Conservation (phyloP, 1,140 invertebrate species). For the Temnothorax curvispinosus region DNA sequence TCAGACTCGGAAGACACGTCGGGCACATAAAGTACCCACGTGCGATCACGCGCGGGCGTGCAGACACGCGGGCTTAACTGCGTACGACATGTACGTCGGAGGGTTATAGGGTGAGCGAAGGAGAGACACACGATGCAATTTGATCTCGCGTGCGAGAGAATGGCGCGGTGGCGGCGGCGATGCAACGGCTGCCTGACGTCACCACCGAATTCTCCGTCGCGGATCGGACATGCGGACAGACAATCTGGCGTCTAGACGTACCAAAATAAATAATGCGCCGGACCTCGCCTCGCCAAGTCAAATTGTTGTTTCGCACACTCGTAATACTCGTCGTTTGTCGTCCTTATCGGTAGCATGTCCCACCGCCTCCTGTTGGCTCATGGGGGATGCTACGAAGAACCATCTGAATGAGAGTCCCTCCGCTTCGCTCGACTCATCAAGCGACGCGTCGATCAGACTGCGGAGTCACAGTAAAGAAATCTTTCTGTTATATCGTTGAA, state of each 20-base stretch:
- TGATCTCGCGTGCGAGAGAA: conserved; percentile 63
- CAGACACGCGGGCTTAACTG: conserved; percentile 70
- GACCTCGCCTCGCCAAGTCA: conserved; percentile 77
- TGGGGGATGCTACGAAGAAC: conserved; percentile 39
- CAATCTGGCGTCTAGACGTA: conserved; percentile 85
- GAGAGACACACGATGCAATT: conserved; percentile 67
- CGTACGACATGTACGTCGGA: conserved; percentile 24
- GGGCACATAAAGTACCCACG: conserved; percentile 59
- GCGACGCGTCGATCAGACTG: conserved; percentile 13
- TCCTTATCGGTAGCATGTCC: conserved; percentile 62
- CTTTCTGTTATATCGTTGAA: too few species aligned
- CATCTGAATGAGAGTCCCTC: background rate
- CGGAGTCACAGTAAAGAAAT: background rate
- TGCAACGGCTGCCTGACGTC: conserved; percentile 79
- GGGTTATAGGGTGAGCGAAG: conserved; percentile 42
- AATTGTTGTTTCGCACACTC: conserved; percentile 80
- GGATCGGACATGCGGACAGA: conserved; percentile 82
- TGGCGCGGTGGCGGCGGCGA: conserved; percentile 57
- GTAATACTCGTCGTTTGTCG: conserved; percentile 67
- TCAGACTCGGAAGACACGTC: conserved; percentile 52
- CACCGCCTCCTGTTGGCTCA: background rate
- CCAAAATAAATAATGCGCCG: conserved; percentile 82
- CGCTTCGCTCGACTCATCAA: background rate
- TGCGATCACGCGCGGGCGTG: conserved; percentile 55
- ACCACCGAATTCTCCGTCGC: conserved; percentile 79